These are phyloP conservation scores for Unio pictorum DNA, from an alignment of 2,888 invertebrate species.

Conservation along the genomic window DNA sequence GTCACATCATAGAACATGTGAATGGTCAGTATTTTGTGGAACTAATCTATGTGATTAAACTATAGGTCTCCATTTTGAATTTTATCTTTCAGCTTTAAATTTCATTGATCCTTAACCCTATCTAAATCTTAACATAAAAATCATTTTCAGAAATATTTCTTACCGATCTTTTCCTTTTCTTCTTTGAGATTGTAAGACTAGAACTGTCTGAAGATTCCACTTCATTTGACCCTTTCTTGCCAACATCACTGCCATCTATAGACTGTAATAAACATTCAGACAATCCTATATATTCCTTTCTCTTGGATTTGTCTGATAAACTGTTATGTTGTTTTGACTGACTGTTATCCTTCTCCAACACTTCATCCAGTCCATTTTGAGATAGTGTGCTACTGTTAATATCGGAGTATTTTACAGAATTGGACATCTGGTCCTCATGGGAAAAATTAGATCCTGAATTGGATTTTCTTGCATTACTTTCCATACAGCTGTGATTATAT, in stretches of 20 bases:
- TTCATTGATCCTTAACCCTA: no score
- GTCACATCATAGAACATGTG: no score
- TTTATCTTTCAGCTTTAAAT: no score
- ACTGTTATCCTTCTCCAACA: not conserved
- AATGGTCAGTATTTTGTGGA: no score
- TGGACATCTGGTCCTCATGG: not conserved
- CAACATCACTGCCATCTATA: no score
- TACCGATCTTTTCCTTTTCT: not conserved
- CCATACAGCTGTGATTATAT: constrained; percentile 6
- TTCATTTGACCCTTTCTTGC: not conserved
- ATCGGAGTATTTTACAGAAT: constrained; percentile 2
- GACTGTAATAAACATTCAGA: not conserved
- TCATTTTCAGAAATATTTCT: not conserved
- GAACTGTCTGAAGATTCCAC: not conserved
- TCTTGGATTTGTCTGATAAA: not conserved
- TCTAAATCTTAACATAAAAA: no score
- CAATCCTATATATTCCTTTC: no score
- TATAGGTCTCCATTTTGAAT: no score
- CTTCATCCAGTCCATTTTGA: no score
- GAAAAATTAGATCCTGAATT: constrained; percentile 4
- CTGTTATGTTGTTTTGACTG: constrained; percentile 1
- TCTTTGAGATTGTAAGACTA: not conserved
- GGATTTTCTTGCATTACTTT: constrained; percentile 1
- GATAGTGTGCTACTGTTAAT: no score
- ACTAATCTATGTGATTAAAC: no score